Evolutionary conservation across 2,888 invertebrate genomes (phyloP).

Genomic region (Resseliella maxima): DNA sequence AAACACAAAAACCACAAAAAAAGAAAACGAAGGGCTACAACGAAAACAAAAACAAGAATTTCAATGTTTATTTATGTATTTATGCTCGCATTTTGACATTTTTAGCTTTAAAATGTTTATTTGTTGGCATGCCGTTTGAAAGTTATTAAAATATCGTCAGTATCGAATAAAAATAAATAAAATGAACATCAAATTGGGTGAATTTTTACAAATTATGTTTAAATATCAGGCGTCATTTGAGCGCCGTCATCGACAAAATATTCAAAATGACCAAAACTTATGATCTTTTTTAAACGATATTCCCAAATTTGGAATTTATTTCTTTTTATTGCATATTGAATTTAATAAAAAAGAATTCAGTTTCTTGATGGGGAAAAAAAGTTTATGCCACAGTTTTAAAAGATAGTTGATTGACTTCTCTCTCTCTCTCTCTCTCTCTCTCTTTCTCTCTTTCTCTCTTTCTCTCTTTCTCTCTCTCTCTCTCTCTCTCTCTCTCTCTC

Average conservation of each 20-base stretch:
- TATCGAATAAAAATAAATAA: background rate
- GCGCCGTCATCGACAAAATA: background rate
- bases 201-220: slow-evolving; percentile 17
- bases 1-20: slow-evolving; percentile 3
- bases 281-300: slow-evolving; percentile 15
- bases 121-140: slow-evolving; percentile 10
- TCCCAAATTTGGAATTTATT: background rate
- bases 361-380: too few relatives aligned
- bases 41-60: background rate
- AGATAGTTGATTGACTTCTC: too few relatives aligned
- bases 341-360: background rate
- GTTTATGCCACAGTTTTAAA: too few relatives aligned
- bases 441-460: too few relatives aligned
- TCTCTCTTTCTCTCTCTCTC: too few relatives aligned
- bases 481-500: too few relatives aligned
- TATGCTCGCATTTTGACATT: slow-evolving; percentile 40
- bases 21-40: background rate
- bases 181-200: background rate
- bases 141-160: slow-evolving; percentile 35
- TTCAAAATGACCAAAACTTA: background rate
- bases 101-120: background rate
- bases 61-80: slow-evolving; percentile 32
- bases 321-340: background rate
- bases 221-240: background rate
- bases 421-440: too few relatives aligned